phyloP scores from a whole-genome alignment of 2,113 vertebrate genomes.

The Tychaedon coryphoeus region DNA sequence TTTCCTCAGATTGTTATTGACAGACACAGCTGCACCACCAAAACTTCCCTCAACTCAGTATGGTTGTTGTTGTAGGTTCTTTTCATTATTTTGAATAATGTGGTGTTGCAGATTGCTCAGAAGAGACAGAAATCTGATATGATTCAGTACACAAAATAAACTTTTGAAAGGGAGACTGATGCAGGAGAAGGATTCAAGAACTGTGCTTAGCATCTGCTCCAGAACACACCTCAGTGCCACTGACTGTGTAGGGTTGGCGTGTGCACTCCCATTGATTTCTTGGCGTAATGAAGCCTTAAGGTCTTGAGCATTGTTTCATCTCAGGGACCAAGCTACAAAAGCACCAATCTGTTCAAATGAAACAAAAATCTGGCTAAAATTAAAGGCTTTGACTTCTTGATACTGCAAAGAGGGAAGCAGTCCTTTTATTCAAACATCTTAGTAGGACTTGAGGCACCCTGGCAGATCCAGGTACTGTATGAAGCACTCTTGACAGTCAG shows the following conservation, averaged over 20 bases:
- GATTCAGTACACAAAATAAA: background rate
- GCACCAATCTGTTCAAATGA: background rate
- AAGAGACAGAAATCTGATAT: background rate
- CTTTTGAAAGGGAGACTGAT: background rate
- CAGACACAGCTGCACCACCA: background rate
- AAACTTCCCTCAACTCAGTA: background rate
- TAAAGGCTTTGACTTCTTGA: background rate
- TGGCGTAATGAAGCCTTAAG: background rate
- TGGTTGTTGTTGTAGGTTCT: background rate
- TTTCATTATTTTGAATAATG: background rate
- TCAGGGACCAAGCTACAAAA: background rate
- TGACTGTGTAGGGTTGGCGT: fast-evolving
- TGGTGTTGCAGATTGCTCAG: background rate
- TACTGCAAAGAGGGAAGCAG: background rate
- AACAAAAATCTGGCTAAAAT: background rate
- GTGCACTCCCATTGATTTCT: background rate
- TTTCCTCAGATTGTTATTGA: background rate
- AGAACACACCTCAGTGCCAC: background rate
- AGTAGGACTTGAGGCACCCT: background rate
- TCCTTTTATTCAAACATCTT: background rate
- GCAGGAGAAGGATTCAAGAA: background rate
- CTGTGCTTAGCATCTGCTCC: background rate
- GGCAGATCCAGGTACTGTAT: background rate
- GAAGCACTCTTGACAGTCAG: background rate
- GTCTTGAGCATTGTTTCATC: background rate